A percentile compares a stretch with the other conserved stretches of the same genome.
Conservation (phyloP, 2,113 vertebrate species). For the Mustela nigripes region DNA sequence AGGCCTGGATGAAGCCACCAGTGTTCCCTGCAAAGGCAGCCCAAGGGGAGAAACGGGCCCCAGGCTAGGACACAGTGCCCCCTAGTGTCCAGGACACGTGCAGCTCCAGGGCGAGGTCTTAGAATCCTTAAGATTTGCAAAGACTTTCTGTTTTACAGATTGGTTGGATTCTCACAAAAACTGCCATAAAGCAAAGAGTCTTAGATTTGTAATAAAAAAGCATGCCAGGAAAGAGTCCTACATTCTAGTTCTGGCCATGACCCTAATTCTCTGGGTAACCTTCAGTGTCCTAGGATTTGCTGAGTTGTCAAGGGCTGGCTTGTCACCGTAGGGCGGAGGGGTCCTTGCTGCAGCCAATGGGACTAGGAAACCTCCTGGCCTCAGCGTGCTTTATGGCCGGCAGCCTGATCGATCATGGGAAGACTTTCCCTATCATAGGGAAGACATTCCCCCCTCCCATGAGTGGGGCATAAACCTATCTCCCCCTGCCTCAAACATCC, state of each 20-base stretch:
- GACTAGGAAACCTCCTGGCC: not conserved
- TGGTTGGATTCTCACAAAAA: not conserved
- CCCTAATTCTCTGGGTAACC: not conserved
- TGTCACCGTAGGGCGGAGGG: not conserved
- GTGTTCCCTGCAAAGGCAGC: not conserved
- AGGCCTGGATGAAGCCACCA: no score
- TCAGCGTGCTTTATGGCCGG: not conserved
- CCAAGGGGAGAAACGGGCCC: rapidly evolving
- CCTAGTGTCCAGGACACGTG: not conserved
- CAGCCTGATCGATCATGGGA: not conserved
- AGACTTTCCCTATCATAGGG: not conserved
- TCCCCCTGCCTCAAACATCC: not conserved
- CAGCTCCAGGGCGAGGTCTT: not conserved
- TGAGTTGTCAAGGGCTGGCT: not conserved
- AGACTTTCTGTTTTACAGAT: not conserved
- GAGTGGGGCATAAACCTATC: not conserved
- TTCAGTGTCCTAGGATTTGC: not conserved
- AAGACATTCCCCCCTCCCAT: not conserved
- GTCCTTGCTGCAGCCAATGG: not conserved
- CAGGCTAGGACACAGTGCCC: conserved; percentile 69
- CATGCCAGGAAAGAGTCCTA: not conserved
- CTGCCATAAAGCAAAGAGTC: not conserved
- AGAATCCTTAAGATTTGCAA: not conserved
- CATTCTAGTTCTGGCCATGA: not conserved
- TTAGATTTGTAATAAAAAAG: conserved; percentile 8